Evolutionary conservation across 1,140 invertebrate genomes (phyloP), one percentile per base, ranked within the genome.

Genomic region (Mya arenaria): DNA sequence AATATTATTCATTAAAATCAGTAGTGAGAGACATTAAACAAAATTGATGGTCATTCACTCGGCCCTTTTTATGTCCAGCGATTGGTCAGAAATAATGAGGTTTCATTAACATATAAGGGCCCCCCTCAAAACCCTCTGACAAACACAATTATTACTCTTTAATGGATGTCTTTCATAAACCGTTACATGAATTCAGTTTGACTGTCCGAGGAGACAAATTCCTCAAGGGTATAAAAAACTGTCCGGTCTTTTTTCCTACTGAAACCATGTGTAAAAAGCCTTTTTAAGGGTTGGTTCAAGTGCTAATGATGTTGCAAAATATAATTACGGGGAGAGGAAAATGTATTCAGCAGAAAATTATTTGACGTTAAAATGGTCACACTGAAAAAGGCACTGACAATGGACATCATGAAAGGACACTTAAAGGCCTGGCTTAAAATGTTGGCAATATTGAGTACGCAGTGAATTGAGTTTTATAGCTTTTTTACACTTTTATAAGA

Each of bases 231-330:
- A 39, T 13, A 62, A 41, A 32, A 34, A 36, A 36, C n/a, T 25
- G 19, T 44, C 55, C 15, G n/a, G 19, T 58, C 66, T 62, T 58
- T 69, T 80, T 25, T 48, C 17, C 68, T 41, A 34, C 66, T 15
- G 44, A 55, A 34, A 41, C 48, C 55, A 71, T 60, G 77, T 80
- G 77, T 56, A 48, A 80, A 71, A 58, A 44, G 10, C n/a, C 65
- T 69, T 36, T 69, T 69, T 71, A 6, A 62, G 58, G 48, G 65
- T 52, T 19, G 28, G 58, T 63, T 28, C 30, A 39, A 68, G 65
- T 80, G 55, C 77, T 80, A 80, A 80, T 80, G 77, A 80, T 58
- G 62, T 80, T 71, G 66, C 77, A 60, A 71, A 79, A 60, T 44
- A 28, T 68, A 68, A 78, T 78, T 58, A 78, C 17, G 17, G 48